Base-by-base conservation (phyloP, 2,797 vertebrate genomes). In the Tokudaia muenninki region DNA sequence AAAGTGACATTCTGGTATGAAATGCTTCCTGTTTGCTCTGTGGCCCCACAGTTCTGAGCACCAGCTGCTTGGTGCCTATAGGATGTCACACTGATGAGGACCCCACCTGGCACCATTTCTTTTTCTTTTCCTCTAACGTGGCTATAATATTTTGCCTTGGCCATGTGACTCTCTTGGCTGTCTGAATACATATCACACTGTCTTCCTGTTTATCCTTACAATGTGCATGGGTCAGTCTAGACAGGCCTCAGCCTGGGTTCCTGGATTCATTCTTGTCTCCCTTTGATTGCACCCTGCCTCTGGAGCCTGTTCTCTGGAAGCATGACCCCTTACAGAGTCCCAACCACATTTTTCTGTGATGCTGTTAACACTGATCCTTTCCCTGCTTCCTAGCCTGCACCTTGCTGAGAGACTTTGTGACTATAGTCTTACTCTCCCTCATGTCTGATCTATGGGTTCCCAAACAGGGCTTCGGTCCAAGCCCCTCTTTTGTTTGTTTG, bases 141-240 rank as follows among this genome's bases (percentile, higher is more conserved):
- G 37, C 52, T 61, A 29, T 37, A 55, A 19, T 95, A 12, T 78
- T 31, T 44, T 59, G 70, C 19, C 29, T 74, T 29, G 47, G 70
- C 75, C 75, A 72, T 24, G 34, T 83, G 59, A 50, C 83, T 34
- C 29, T 22, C 82, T 29, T 82, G 80, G 29, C 72, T 89, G 59
- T 81, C 78, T 77, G 74, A n/a, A 75, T 41, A 16, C 44, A 91
- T 34, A 67, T 19, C 9, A 17, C 41, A 65, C 59, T 44, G 84
- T 72, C 90, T 96, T 96, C 79, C 80, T 96, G 86, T 90, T 97
- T 95, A 87, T 80, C 52, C 29, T 31, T 81, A 37, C 63, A 78
- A n/a, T 19, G 22, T 77, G 52, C 47, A 44, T 1, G 4, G 44
- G 61, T 87, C 5, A 52, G 47, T 83, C 83, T 91, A 63, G 79